Percentiles rank a stretch among this genome's conserved stretches.
Evolutionary conservation across 2,888 invertebrate genomes (phyloP).

Genomic region (Balanococcus diminutus): DNA sequence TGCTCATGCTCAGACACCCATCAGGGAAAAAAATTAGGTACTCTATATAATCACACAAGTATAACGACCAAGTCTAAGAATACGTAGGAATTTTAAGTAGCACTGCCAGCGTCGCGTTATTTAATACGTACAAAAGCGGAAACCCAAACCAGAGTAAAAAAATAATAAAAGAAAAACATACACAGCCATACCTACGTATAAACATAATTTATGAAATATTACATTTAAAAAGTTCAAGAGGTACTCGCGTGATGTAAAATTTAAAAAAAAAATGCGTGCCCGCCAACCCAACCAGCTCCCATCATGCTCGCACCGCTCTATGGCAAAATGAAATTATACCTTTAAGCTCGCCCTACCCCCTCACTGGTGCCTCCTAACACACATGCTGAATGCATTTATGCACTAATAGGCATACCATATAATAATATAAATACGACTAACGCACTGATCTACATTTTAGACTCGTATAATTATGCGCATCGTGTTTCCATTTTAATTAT

Average conservation of each 20-base stretch:
- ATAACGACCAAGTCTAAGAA: not conserved
- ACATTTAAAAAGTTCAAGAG: not conserved
- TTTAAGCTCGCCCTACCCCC: not conserved
- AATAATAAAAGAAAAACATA: constrained; percentile 21
- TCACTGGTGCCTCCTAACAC: not conserved
- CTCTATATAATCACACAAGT: not conserved
- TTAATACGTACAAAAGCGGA: constrained; percentile 31
- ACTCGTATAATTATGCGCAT: constrained; percentile 31
- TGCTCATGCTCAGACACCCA: no score
- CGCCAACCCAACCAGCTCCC: not conserved
- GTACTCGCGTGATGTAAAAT: constrained; percentile 16
- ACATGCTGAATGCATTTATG: constrained; percentile 25
- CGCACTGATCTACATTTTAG: constrained; percentile 48
- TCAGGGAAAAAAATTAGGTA: not conserved
- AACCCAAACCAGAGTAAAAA: not conserved
- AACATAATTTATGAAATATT: constrained; percentile 40
- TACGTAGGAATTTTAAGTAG: constrained; percentile 10
- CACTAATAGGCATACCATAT: constrained; percentile 25
- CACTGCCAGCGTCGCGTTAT: not conserved
- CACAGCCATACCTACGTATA: not conserved
- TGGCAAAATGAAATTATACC: not conserved
- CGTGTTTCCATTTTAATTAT: constrained; percentile 48
- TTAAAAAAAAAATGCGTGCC: constrained; percentile 35
- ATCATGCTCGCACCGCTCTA: no score
- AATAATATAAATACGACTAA: not conserved